phyloP scores from a whole-genome alignment of 1,140 invertebrate genomes.

The Bombus pascuorum region DNA sequence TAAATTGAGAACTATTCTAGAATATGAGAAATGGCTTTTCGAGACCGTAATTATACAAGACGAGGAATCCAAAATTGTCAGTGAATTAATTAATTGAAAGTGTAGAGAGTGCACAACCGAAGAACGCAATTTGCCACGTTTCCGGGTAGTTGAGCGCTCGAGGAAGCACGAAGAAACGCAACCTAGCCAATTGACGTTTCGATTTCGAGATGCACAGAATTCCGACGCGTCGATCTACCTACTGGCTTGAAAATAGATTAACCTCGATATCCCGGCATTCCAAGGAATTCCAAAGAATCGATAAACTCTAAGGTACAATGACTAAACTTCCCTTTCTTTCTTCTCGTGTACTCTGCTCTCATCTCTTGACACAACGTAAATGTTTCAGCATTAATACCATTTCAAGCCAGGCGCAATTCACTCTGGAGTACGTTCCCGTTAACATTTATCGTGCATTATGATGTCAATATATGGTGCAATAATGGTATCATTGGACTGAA shows the following conservation, averaged over 20 bases:
- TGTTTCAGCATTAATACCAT: slow-evolving; percentile 36
- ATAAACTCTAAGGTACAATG: slow-evolving; percentile 43
- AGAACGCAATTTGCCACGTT: background rate
- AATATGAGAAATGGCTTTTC: background rate
- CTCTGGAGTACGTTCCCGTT: background rate
- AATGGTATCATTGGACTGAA: too few species aligned
- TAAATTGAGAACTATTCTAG: background rate
- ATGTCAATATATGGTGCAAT: too few species aligned
- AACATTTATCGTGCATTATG: slow-evolving; percentile 37
- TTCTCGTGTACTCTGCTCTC: background rate
- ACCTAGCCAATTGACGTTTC: slow-evolving; percentile 28
- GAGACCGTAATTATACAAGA: too few species aligned
- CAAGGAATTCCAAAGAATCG: slow-evolving; percentile 54
- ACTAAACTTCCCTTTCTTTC: background rate
- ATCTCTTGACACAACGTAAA: slow-evolving; percentile 39
- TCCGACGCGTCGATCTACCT: background rate
- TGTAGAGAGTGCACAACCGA: rapidly evolving
- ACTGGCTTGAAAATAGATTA: slow-evolving; percentile 47
- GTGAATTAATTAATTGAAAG: background rate
- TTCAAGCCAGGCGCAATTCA: slow-evolving; percentile 25
- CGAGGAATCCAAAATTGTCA: background rate
- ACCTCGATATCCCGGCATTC: slow-evolving; percentile 36
- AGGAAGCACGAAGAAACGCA: slow-evolving; percentile 1
- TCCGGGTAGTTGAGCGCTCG: slow-evolving; percentile 12
- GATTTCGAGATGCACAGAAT: slow-evolving; percentile 42